Base-by-base conservation (phyloP, 2,888 invertebrate genomes). In the Clitarchus hookeri region DNA sequence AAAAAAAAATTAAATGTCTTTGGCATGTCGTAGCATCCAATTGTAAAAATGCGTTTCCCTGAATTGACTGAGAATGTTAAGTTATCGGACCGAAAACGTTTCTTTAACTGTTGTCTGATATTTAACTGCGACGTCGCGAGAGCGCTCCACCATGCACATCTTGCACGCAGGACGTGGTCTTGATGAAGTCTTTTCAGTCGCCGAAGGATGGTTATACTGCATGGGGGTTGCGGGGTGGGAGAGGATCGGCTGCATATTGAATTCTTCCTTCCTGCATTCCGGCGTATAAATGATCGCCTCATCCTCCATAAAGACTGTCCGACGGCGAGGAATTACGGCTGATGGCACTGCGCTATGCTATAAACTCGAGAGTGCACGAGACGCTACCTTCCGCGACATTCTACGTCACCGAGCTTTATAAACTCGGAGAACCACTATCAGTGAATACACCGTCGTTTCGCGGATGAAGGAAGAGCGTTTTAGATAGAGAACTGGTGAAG, bases 231-330 rank as follows among this genome's bases (percentile, higher is more conserved):
- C 65, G 65, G 8, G 8, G 65, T n/a, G 16, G 16, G 65, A 23
- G 19, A 19, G n/a, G 65, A 48, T 65, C 16, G 11, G 19, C 65
- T 65, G 16, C 65, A 23, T 65, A 65, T 65, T 65, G 65, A 65
- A 65, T 65, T 65, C 65, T 65, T 65, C 65, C 65, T 65, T 65
- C 23, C 65, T 65, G 65, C 65, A n/a, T 65, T 65, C 65, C 65
- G n/a, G 65, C 65, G 65, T 65, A 65, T 65, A 65, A 65, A 65
- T 65, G 65, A 65, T 65, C n/a, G 6, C 65, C 23, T n/a, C 65
- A 23, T 23, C 3, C 23, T n/a, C 65, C 65, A n/a, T 65, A 65
- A 19, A 65, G 65, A 65, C 65, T 12, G 23, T 65, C 65, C 65
- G 19, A 12, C 3, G 65, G n/a, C 23, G 19, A 23, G 65, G 65